Evolutionary conservation across 2,888 invertebrate species (phyloP).

Genomic region (Drosophila rubida): DNA sequence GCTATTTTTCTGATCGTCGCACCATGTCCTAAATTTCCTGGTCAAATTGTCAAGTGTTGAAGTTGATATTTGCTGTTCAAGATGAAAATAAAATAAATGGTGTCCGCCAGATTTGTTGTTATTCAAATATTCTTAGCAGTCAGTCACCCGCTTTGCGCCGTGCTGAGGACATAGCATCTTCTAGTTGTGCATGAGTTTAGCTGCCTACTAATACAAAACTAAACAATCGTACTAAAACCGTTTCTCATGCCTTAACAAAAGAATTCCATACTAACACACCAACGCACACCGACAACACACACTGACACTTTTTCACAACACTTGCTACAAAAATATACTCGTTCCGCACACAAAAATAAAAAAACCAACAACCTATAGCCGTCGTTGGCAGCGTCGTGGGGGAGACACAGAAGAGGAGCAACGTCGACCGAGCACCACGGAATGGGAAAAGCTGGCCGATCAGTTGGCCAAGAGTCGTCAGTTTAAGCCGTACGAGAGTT

Average conservation of each 20-base stretch:
- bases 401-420: constrained; percentile 33
- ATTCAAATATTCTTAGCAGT: too few species aligned
- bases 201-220: constrained; percentile 4
- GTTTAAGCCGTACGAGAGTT: constrained; percentile 80
- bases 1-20: too few species aligned
- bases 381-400: constrained; percentile 31
- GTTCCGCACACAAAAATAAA: constrained; percentile 6
- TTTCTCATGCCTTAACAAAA: background rate
- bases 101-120: too few species aligned
- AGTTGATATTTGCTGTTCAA: too few species aligned
- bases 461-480: constrained; percentile 77
- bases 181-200: constrained; percentile 32
- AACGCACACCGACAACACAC: constrained; percentile 11
- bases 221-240: constrained; percentile 8
- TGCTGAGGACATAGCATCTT: too few species aligned
- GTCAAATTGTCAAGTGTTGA: too few species aligned
- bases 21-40: too few species aligned
- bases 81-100: too few species aligned
- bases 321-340: constrained; percentile 1
- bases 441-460: constrained; percentile 83
- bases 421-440: constrained; percentile 77
- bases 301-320: background rate
- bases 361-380: constrained; percentile 30
- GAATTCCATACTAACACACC: constrained; percentile 42
- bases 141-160: too few species aligned